Evolutionary conservation across 2,113 vertebrate genomes (phyloP), one percentile per base, ranked within the genome.

Genomic region (Callipepla californica): DNA sequence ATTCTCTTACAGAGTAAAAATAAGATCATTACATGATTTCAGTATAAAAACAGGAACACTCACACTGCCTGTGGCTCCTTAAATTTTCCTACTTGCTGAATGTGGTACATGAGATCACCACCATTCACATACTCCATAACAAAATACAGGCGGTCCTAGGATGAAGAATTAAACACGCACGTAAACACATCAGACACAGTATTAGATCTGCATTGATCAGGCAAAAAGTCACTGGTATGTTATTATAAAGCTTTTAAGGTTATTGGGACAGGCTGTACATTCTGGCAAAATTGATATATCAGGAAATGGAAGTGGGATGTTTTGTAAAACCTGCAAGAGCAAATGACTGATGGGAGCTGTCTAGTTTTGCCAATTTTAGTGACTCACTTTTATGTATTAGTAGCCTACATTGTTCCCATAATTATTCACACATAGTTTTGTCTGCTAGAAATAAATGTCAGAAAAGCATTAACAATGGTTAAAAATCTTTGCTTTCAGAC

Each of bases 81-180:
- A 96, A 99, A 99, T 90, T 99, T 99, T 70, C 99, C 99, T 85
- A 99, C 98, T 96, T 99, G 99, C 93, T 99, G 99, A 75, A 99
- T 99, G 97, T 99, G 99, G 92, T 99, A 99, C 99, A 99, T 99
- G 91, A 99, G 98, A 81, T 99, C 99, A 48, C 99, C 99, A 8
- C 99, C 99, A 2, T 99, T 99, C 93, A 99, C 99, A n/a, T 99
- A 99, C 61, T 99, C 99, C 99, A 99, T 99, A 88, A 99, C 99
- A 86, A 99, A 99, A 97, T 99, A 99, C 30, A 99, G 98, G 9
- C 99, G 99, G 85, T 99, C 99, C 99, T 99, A 87, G 11, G 42
- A 87, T 40, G 79, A 42, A 94, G 94, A 14, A 85, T 34, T 18
- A 14, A 62, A 88, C 58, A 58, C 1, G 45, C 36, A 77, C 38